Evolutionary conservation across 2,113 vertebrate genomes (phyloP).

Genomic region (Gymnocephalus cernua): DNA sequence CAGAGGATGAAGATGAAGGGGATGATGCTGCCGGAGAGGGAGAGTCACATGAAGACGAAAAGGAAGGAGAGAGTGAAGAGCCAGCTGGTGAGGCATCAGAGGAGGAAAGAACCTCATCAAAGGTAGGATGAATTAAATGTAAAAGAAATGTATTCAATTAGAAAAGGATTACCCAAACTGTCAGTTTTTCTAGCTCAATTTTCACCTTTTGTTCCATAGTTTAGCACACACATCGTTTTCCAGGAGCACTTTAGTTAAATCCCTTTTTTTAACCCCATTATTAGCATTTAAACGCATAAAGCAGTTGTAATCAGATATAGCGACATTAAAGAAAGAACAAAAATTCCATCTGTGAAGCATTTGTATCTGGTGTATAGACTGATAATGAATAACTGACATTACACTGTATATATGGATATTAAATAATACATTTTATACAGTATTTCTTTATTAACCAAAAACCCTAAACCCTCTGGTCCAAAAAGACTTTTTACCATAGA

Average conservation of each 20-base stretch:
- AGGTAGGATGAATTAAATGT: slow-evolving; percentile 37
- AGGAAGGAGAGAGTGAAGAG: slow-evolving; percentile 31
- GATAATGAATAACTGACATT: not conserved
- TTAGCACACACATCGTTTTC: not conserved
- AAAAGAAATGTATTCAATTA: not conserved
- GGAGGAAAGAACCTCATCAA: slow-evolving; percentile 50
- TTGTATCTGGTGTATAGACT: not conserved
- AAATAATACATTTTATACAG: not conserved
- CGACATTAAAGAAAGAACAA: not conserved
- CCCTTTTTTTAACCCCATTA: not conserved
- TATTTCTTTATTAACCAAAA: not conserved
- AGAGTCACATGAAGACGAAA: slow-evolving; percentile 30
- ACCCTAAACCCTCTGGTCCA: no score
- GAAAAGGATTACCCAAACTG: not conserved
- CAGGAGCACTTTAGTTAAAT: not conserved
- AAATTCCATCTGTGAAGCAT: not conserved
- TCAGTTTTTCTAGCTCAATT: not conserved
- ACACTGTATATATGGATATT: not conserved
- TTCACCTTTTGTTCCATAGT: not conserved
- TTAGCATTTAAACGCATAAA: not conserved
- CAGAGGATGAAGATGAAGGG: slow-evolving; percentile 36
- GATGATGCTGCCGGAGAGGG: slow-evolving; percentile 21
- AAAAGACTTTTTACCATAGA: no score
- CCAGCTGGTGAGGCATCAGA: slow-evolving; percentile 31
- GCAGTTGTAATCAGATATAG: not conserved